A percentile compares a stretch with the other conserved stretches of the same genome.
These are phyloP conservation scores for Chiroxiphia lanceolata DNA, from an alignment of 2,797 vertebrate genomes.

Conservation along the genomic window DNA sequence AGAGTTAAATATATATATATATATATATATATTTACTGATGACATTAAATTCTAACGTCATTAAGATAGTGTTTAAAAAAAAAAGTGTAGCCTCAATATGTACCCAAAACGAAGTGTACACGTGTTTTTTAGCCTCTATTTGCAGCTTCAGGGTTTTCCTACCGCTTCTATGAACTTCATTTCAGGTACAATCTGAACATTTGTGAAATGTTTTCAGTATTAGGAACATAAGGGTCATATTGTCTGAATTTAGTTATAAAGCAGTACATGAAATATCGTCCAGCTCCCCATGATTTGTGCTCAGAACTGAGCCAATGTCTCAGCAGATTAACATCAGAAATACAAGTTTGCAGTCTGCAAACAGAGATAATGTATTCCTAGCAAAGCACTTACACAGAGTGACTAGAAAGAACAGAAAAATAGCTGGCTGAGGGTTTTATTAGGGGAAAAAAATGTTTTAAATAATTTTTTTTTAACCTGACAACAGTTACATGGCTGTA, in stretches of 20 bases:
- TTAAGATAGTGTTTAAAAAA: neutral
- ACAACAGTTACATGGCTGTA: neutral
- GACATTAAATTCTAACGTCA: neutral
- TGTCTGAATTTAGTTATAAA: conserved; percentile 15
- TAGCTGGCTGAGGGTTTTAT: neutral
- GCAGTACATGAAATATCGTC: neutral
- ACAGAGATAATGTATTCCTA: neutral
- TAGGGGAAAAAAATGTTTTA: neutral
- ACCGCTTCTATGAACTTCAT: neutral
- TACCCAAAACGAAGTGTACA: neutral
- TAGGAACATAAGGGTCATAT: neutral
- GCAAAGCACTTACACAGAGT: neutral
- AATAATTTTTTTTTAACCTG: neutral
- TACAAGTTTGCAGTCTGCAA: conserved; percentile 31
- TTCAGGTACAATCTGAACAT: neutral
- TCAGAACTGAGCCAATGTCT: conserved; percentile 6
- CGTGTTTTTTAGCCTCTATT: accelerated
- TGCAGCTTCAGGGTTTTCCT: neutral
- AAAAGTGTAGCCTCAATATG: neutral
- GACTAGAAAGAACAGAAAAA: neutral
- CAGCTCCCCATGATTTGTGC: neutral
- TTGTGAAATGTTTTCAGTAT: conserved; percentile 13
- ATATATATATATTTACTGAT: neutral
- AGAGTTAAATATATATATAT: neutral
- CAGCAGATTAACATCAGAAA: conserved; percentile 41